Conservation (phyloP, 1,140 invertebrate genomes). For the Andrena cerasifolii region DNA sequence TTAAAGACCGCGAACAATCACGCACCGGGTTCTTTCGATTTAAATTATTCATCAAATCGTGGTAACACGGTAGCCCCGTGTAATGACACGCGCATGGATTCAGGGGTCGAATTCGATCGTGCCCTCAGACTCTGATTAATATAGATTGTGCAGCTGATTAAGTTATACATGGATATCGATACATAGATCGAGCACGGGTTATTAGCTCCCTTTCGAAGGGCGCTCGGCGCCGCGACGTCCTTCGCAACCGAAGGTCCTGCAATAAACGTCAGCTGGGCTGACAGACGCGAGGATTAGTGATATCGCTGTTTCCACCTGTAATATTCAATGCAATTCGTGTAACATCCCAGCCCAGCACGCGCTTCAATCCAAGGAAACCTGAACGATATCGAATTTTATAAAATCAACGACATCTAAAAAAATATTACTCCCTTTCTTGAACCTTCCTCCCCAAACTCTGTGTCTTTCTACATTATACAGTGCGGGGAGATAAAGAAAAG, state of each 20-base stretch:
- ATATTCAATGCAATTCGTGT: not conserved
- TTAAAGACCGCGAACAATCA: not conserved
- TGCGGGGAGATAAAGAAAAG: no score
- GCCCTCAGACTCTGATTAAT: slow-evolving; percentile 3
- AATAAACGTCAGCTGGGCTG: not conserved
- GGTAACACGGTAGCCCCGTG: no score
- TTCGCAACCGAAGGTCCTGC: not conserved
- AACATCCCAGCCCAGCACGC: no score
- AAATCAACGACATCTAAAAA: no score
- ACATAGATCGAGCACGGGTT: not conserved
- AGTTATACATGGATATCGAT: not conserved
- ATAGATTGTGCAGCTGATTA: not conserved
- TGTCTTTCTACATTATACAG: no score
- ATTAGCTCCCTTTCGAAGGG: not conserved
- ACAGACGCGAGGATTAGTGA: not conserved
- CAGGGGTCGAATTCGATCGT: not conserved
- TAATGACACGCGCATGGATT: not conserved
- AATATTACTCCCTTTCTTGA: no score
- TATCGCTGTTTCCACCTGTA: not conserved
- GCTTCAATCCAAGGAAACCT: no score
- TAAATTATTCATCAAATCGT: not conserved
- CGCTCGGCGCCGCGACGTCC: not conserved
- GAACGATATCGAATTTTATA: no score
- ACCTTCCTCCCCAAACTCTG: no score
- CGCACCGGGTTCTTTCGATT: not conserved